phyloP scores from a whole-genome alignment of 2,888 invertebrate genomes.

The Epsilonema sp. region DNA sequence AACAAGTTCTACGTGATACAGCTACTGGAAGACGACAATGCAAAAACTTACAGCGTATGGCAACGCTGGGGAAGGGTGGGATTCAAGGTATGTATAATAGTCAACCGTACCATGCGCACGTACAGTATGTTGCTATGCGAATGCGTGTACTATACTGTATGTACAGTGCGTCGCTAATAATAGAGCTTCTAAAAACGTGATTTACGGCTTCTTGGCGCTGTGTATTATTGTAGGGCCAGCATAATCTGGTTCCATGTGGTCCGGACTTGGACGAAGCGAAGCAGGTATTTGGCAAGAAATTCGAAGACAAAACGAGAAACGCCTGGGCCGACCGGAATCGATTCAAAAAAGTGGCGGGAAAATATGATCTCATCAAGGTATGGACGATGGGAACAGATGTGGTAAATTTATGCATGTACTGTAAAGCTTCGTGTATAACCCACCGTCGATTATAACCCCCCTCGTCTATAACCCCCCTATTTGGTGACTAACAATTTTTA shows the following conservation, averaged over 20 bases:
- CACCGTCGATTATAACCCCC: no score
- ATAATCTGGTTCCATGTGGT: slow-evolving; percentile 29
- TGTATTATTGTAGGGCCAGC: slow-evolving; percentile 33
- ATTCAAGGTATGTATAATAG: slow-evolving; percentile 18
- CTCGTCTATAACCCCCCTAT: no score
- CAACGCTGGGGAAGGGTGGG: slow-evolving; percentile 41
- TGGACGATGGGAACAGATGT: no score
- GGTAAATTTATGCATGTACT: no score
- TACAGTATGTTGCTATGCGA: background rate
- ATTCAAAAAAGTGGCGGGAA: slow-evolving; percentile 34
- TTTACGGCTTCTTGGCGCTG: no score
- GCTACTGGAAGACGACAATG: slow-evolving; percentile 31
- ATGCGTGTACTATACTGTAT: no score
- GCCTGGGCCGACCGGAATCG: slow-evolving; percentile 29
- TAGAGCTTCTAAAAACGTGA: no score
- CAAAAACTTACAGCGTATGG: slow-evolving; percentile 34
- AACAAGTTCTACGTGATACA: slow-evolving; percentile 39
- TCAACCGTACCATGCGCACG: no score
- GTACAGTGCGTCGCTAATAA: no score
- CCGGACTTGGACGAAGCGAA: slow-evolving; percentile 33
- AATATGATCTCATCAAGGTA: slow-evolving; percentile 32
- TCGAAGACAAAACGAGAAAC: slow-evolving; percentile 36
- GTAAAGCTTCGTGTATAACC: no score
- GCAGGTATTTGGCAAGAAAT: slow-evolving; percentile 34
- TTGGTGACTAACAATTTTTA: no score